These are phyloP conservation scores for Nymphalis io DNA, from an alignment of 1,140 invertebrate species.

Conservation along the genomic window DNA sequence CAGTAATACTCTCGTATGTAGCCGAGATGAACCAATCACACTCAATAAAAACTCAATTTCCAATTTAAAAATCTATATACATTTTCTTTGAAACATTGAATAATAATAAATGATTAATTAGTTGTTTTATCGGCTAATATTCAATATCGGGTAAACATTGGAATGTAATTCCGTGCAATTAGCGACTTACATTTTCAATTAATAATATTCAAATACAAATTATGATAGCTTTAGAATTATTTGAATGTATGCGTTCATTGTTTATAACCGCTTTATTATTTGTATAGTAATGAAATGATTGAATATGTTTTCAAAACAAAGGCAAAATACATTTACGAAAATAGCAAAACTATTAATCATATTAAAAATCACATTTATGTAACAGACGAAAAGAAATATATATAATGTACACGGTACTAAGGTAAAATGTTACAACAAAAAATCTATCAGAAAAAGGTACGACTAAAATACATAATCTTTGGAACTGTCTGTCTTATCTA, in stretches of 20 bases:
- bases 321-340: too few relatives aligned
- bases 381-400: too few relatives aligned
- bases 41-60: neutral
- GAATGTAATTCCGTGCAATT: constrained; percentile 3
- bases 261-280: neutral
- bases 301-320: too few relatives aligned
- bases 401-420: too few relatives aligned
- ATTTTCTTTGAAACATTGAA: too few relatives aligned
- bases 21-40: neutral
- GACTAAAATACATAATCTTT: too few relatives aligned
- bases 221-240: neutral
- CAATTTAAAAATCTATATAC: neutral
- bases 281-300: neutral
- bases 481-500: too few relatives aligned
- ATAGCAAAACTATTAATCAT: too few relatives aligned
- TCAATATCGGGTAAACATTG: neutral
- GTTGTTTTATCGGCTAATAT: neutral
- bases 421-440: too few relatives aligned
- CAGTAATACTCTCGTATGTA: neutral
- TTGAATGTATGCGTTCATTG: neutral
- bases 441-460: too few relatives aligned
- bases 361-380: too few relatives aligned
- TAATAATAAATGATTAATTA: neutral
- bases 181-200: constrained; percentile 9
- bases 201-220: constrained; percentile 4